phyloP scores from a whole-genome alignment of 2,888 invertebrate species.

The Sarcophaga subvicina region DNA sequence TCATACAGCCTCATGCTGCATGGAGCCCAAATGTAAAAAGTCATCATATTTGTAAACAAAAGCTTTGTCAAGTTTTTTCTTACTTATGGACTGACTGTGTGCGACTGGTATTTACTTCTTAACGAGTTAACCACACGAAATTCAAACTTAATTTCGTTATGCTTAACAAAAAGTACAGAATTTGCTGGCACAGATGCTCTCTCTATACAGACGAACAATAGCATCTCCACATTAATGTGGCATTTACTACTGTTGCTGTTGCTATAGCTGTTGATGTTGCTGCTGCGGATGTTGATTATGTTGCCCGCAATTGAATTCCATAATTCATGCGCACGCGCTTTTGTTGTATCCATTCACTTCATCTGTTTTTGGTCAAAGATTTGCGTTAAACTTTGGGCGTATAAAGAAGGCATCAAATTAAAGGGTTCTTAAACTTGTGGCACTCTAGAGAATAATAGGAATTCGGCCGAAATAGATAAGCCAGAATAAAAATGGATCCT shows the following conservation, averaged over 20 bases:
- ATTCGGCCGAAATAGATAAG: not conserved
- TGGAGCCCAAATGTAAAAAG: constrained; percentile 17
- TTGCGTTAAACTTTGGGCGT: constrained; percentile 10
- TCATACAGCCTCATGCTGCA: constrained; percentile 6
- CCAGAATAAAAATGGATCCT: too few species aligned
- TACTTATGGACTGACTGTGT: constrained; percentile 11
- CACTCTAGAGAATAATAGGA: not conserved
- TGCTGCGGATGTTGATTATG: constrained; percentile 15
- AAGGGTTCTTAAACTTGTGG: constrained; percentile 46
- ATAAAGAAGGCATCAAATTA: not conserved
- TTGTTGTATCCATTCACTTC: constrained; percentile 17
- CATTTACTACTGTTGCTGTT: not conserved
- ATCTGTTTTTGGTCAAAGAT: constrained; percentile 53
- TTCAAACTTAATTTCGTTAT: constrained; percentile 25
- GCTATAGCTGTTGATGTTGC: not conserved
- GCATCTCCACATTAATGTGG: not conserved
- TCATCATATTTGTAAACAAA: constrained; percentile 59
- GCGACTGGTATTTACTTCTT: constrained; percentile 18
- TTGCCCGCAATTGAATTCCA: constrained; percentile 69
- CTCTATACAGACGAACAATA: not conserved
- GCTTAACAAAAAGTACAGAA: constrained; percentile 1
- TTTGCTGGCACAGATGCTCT: constrained; percentile 29
- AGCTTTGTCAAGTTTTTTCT: constrained; percentile 42
- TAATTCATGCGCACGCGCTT: constrained; percentile 76
- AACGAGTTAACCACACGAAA: constrained; percentile 41